Evolutionary conservation across 2,113 vertebrate species (phyloP), one percentile per base, ranked within the genome.

Genomic region (Pontoporia blainvillei): DNA sequence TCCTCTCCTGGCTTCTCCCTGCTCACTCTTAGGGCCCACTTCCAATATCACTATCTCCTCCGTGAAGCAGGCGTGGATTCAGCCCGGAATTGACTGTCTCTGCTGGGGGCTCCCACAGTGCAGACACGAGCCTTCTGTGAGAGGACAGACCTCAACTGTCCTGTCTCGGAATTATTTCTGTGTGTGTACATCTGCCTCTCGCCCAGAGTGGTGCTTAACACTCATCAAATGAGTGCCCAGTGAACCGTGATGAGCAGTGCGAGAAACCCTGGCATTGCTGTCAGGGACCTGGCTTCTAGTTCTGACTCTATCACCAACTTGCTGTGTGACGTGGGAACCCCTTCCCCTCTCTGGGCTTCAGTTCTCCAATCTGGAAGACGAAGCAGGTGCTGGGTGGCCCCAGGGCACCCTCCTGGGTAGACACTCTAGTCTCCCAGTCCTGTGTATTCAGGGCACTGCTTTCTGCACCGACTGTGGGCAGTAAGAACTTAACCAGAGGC

Each of bases 71-170:
- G n/a, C 1, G 3, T 44, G 11, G 62, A 10, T 34, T 71, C 52
- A 31, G 36, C 54, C 44, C 20, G 31, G 46, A 41, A 14, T 1
- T 5, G 44, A 18, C 41, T 1, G 8, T 52, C 46, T 91, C 88
- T 39, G 27, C 69, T 34, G 1, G 11, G 61, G 34, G 49, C 18
- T 78, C 18, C 59, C 27, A 8, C 1, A 0, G 17, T 3, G 11
- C 6, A 12, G 41, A 23, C 3, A 0, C 0, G 0, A 23, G 17
- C 29, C 18, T 39, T 31, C 41, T 4, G 5, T 0, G n/a, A 31
- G 5, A 39, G 21, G 39, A 0, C 12, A 4, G 27, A 4, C 18
- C 29, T 73, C 54, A 3, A 8, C 41, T 27, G 14, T 20, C 49
- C 41, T 36, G 2, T 4, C 18, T 44, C 27, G 3, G 76, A 46